phyloP scores from a whole-genome alignment of 2,113 vertebrate species.

The Oophaga pumilio region DNA sequence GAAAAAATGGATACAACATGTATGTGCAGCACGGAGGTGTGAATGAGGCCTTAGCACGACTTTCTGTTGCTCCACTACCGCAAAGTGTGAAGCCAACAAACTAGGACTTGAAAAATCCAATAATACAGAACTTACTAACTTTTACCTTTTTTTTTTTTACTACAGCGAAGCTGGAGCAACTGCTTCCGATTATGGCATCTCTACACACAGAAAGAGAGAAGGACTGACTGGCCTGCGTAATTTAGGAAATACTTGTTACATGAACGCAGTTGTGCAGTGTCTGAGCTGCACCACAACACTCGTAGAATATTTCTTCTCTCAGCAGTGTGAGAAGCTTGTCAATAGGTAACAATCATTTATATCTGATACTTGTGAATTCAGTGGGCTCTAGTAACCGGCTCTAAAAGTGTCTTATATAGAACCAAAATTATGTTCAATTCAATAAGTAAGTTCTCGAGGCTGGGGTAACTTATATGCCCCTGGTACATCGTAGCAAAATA shows the following conservation, averaged over 20 bases:
- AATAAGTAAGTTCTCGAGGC: too few relatives aligned
- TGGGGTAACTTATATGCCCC: too few relatives aligned
- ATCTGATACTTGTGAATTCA: not conserved
- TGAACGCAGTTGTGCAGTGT: conserved; percentile 82
- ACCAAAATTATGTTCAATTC: too few relatives aligned
- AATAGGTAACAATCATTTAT: conserved; percentile 68
- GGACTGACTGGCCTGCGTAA: conserved; percentile 80
- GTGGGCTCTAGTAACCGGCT: not conserved
- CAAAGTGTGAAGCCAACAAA: not conserved
- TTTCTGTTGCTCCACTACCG: not conserved
- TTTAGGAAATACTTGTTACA: conserved; percentile 84
- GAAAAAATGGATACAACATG: too few relatives aligned
- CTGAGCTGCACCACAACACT: conserved; percentile 77
- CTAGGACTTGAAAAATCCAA: not conserved
- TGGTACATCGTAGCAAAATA: too few relatives aligned
- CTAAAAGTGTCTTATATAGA: too few relatives aligned
- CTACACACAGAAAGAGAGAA: not conserved
- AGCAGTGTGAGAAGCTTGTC: conserved; percentile 67
- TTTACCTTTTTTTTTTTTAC: conserved; percentile 10
- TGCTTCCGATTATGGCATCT: not conserved
- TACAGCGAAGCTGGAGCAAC: conserved; percentile 50
- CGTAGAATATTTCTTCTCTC: conserved; percentile 77
- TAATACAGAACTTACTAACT: not conserved
- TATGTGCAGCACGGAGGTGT: too few relatives aligned
- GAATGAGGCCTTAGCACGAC: not conserved